Evolutionary conservation across 1,140 invertebrate genomes (phyloP).

Genomic region (Cataglyphis hispanica): DNA sequence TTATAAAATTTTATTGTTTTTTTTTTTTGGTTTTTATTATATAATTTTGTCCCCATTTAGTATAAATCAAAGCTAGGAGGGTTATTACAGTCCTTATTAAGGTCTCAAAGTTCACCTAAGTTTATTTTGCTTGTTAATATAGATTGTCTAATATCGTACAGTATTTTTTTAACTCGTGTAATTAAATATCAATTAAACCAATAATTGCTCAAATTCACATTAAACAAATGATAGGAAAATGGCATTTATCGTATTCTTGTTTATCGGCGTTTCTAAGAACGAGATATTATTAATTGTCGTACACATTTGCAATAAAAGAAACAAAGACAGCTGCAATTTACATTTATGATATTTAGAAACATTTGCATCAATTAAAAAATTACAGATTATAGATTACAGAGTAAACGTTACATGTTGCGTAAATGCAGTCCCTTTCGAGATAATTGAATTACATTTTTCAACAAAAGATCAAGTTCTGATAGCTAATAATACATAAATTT

Average conservation of each 20-base stretch:
- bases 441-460: slow-evolving; percentile 31
- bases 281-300: slow-evolving; percentile 36
- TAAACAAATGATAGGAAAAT: slow-evolving; percentile 11
- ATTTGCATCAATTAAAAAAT: slow-evolving; percentile 26
- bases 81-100: slow-evolving; percentile 6
- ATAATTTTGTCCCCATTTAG: not conserved
- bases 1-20: slow-evolving; percentile 1
- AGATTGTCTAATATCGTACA: slow-evolving; percentile 30
- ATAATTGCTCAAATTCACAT: slow-evolving; percentile 56
- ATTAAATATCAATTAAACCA: slow-evolving; percentile 20
- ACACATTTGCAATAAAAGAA: slow-evolving; percentile 24
- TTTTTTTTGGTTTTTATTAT: not conserved
- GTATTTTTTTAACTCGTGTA: slow-evolving; percentile 48
- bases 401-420: slow-evolving; percentile 60
- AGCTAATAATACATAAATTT: slow-evolving; percentile 21
- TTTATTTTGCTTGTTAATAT: slow-evolving; percentile 45
- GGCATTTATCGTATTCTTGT: slow-evolving; percentile 15
- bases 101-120: slow-evolving; percentile 32
- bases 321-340: slow-evolving; percentile 20
- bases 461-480: not conserved
- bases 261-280: slow-evolving; percentile 13
- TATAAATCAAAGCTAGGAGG: slow-evolving; percentile 12
- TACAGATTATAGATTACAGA: slow-evolving; percentile 34
- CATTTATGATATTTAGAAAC: slow-evolving; percentile 23
- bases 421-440: slow-evolving; percentile 70